Conservation (phyloP, 1,140 invertebrate genomes). For the Cephus cinctus region DNA sequence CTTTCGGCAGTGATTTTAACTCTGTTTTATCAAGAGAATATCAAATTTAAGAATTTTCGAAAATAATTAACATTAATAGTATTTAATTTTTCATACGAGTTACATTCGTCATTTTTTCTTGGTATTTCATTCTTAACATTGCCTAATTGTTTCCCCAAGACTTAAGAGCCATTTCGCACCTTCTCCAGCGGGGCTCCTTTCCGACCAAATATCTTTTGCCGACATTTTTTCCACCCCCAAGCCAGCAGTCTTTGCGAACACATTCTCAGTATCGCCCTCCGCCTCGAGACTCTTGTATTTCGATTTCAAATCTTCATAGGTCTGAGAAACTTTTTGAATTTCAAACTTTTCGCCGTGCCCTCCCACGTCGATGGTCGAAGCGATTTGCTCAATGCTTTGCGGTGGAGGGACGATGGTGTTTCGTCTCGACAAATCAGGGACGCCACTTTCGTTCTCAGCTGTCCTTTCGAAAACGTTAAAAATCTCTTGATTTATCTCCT, state of each 20-base stretch:
- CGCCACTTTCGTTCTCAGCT: no score
- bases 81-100: no score
- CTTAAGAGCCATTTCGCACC: slow-evolving; percentile 4
- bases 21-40: no score
- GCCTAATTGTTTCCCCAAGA: no score
- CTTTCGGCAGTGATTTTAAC: no score
- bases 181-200: slow-evolving; percentile 11
- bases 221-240: slow-evolving; percentile 17
- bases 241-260: neutral
- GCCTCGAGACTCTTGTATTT: slow-evolving; percentile 29
- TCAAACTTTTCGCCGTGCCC: slow-evolving; percentile 1
- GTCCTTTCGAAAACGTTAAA: no score
- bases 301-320: slow-evolving; percentile 31
- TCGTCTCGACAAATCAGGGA: slow-evolving; percentile 41
- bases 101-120: no score
- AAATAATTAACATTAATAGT: no score
- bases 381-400: slow-evolving; percentile 38
- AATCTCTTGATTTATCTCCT: no score
- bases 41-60: no score
- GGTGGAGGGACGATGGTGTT: slow-evolving; percentile 51
- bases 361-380: slow-evolving; percentile 22
- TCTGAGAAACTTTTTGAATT: slow-evolving; percentile 23
- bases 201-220: slow-evolving; percentile 8
- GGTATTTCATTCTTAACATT: no score
- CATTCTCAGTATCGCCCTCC: neutral